Evolutionary conservation across 2,888 invertebrate genomes (phyloP).

Genomic region (Polymixis lichenea): DNA sequence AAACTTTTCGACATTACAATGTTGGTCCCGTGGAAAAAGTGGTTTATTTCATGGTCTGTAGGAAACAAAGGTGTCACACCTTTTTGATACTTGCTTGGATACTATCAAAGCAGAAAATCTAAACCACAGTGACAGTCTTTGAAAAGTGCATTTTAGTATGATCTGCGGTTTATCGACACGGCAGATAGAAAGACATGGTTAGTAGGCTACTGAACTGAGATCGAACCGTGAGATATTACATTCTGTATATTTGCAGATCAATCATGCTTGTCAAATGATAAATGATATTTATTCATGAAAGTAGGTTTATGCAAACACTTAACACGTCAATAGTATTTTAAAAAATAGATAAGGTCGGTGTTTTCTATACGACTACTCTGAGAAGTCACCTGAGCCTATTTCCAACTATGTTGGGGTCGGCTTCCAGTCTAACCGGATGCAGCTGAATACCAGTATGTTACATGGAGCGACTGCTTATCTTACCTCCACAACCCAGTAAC

Average conservation of each 20-base stretch:
- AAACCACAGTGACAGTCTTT: neutral
- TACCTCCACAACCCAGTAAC: no score
- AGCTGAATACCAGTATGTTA: no score
- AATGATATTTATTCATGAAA: neutral
- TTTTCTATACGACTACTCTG: neutral
- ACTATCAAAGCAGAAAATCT: slow-evolving; percentile 6
- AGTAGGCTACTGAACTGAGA: slow-evolving; percentile 46
- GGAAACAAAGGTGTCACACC: neutral
- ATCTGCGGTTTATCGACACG: slow-evolving; percentile 12
- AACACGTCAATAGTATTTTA: neutral
- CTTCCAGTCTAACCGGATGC: no score
- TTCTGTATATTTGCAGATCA: slow-evolving; percentile 23
- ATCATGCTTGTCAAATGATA: slow-evolving; percentile 43
- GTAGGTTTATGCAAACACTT: neutral
- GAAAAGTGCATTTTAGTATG: slow-evolving; percentile 2
- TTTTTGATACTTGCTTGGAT: neutral
- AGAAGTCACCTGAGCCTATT: neutral
- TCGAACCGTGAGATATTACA: slow-evolving; percentile 34
- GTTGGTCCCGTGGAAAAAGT: neutral
- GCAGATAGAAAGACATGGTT: slow-evolving; percentile 4
- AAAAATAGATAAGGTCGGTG: neutral
- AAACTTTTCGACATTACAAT: neutral
- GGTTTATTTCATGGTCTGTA: neutral
- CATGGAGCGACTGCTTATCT: no score
- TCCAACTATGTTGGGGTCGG: no score